These are phyloP conservation scores for Florisuga fusca DNA, from an alignment of 2,797 vertebrate species.

Conservation along the genomic window DNA sequence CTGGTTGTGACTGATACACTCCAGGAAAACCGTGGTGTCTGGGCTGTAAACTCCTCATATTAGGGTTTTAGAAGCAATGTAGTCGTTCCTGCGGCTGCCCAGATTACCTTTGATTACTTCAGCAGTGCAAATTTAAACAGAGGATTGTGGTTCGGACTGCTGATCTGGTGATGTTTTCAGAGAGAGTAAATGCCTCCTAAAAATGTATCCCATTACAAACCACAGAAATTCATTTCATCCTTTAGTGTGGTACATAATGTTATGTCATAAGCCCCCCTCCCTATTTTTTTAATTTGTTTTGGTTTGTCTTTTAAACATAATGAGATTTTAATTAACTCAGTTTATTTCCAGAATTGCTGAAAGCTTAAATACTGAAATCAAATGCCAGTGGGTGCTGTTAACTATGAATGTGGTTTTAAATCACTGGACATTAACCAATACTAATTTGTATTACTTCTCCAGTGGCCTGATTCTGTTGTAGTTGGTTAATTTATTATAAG, in stretches of 20 bases:
- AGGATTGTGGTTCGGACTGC: not conserved
- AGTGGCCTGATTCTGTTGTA: not conserved
- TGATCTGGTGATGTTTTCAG: not conserved
- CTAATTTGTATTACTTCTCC: not conserved
- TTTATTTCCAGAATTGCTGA: not conserved
- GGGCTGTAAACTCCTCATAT: not conserved
- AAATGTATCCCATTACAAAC: not conserved
- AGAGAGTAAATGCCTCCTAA: not conserved
- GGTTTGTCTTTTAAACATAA: not conserved
- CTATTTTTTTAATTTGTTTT: not conserved
- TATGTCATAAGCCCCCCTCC: not conserved
- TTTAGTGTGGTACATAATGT: not conserved
- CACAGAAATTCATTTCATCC: not conserved
- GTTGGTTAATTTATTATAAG: not conserved
- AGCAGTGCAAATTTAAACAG: conserved; percentile 3
- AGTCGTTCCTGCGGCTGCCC: not conserved
- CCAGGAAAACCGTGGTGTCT: not conserved
- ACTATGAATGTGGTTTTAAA: not conserved
- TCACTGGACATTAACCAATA: not conserved
- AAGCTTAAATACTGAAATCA: not conserved
- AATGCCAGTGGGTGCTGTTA: not conserved
- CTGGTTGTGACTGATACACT: not conserved
- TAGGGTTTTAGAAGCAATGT: not conserved
- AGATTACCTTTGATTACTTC: not conserved
- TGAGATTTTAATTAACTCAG: not conserved